Evolutionary conservation across 2,888 invertebrate genomes (phyloP), one percentile per base, ranked within the genome.

Genomic region (Lepas anatifera): DNA sequence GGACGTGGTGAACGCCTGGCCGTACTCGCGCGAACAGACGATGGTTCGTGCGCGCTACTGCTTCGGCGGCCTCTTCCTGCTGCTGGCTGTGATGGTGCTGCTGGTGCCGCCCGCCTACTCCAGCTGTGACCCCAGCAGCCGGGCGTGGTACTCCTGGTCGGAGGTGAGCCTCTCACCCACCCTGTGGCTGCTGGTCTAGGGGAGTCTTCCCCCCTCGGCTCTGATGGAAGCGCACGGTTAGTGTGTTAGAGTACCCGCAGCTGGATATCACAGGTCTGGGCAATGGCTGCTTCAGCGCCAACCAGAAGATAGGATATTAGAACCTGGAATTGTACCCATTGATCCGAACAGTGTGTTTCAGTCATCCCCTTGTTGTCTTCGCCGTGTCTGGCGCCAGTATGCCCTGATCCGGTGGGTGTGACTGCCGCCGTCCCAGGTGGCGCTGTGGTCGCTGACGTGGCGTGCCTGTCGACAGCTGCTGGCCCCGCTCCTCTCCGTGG

Each of bases 11-110:
- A 18, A 29, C 58, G 58, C 58, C 22, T 58, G 58, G 58, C 58
- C 58, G 4, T 58, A 58, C 58, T 58, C 58, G 29, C 58, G 58
- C 32, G 32, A 58, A 35, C 58, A 58, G 58, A 58, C 58, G 58
- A 35, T 58, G 35, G 58, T 22, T 32, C 58, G 58, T 22, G 58
- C 58, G 16, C 58, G 58, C 35, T 58, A 58, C 58, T 58, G 58
- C 58, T 32, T 58, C 7, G 58, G 58, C 35, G 58, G 58, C 58
- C 58, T 58, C 22, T 58, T 58, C 58, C 58, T 58, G 58, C 58
- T 58, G 35, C 58, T 58, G 58, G 58, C 58, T 22, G 58, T 58
- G 35, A 7, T 58, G 35, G 58, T 58, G 35, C 35, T 58, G 58
- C 35, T 58, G 58, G 58, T 58, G 58, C 58, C 58, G 35, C 58